Conservation (phyloP, 2,113 vertebrate genomes). For the Antigone vipio region DNA sequence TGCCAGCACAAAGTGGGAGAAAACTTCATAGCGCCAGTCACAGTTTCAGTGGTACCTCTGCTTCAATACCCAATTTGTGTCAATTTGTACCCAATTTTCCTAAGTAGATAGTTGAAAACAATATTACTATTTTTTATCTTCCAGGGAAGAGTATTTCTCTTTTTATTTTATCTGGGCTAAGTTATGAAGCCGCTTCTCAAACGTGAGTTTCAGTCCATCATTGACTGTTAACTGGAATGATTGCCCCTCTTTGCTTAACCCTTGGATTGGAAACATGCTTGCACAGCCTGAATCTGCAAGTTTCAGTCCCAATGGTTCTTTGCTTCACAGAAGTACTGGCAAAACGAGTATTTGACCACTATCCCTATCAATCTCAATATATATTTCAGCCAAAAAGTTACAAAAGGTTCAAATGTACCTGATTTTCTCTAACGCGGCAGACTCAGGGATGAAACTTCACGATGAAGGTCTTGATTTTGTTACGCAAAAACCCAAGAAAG, state of each 20-base stretch:
- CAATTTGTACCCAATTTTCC: not conserved
- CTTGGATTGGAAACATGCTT: not conserved
- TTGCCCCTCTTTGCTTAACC: not conserved
- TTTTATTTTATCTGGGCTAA: not conserved
- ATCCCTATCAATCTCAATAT: not conserved
- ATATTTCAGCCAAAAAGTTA: not conserved
- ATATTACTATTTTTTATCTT: not conserved
- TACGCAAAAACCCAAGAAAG: not conserved
- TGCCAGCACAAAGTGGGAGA: not conserved
- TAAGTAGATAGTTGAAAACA: conserved; percentile 11
- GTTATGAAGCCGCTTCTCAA: not conserved
- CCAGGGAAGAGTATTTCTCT: not conserved
- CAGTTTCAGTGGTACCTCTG: not conserved
- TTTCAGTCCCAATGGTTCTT: not conserved
- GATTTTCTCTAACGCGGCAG: not conserved
- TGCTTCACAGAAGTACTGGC: not conserved
- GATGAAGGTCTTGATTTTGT: not conserved
- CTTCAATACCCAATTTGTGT: conserved; percentile 9
- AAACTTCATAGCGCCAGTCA: conserved; percentile 1
- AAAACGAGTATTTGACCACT: not conserved
- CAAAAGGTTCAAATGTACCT: not conserved
- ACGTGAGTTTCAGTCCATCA: not conserved
- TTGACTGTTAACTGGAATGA: not conserved
- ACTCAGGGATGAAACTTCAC: not conserved
- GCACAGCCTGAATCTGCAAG: not conserved